Evolutionary conservation across 2,113 vertebrate genomes (phyloP).

Genomic region (Cromileptes altivelis): DNA sequence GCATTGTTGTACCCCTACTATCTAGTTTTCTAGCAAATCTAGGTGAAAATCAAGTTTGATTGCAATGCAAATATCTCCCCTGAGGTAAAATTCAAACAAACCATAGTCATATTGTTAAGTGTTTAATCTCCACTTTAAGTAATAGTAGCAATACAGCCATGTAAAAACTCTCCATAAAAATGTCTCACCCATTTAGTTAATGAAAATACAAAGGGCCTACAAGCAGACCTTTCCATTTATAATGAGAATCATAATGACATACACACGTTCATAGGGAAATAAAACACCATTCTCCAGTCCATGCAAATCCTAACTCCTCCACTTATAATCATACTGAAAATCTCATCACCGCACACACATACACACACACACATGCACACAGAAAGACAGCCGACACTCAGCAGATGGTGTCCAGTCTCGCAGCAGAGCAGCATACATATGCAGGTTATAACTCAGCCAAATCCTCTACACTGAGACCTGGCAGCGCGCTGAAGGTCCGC

Average conservation of each 20-base stretch:
- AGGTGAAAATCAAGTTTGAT: too few species aligned
- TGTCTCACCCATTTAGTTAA: not conserved
- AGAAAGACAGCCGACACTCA: constrained; percentile 24
- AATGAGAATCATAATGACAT: not conserved
- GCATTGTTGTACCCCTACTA: too few species aligned
- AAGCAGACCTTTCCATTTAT: not conserved
- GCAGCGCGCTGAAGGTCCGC: constrained; percentile 44
- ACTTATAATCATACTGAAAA: not conserved
- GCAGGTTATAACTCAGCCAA: constrained; percentile 60
- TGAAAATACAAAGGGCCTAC: not conserved
- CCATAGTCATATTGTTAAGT: too few species aligned
- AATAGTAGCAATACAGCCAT: not conserved
- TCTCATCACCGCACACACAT: not conserved
- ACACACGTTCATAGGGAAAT: constrained; percentile 1
- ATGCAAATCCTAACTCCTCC: constrained; percentile 10
- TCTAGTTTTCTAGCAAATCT: too few species aligned
- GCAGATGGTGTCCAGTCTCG: constrained; percentile 62
- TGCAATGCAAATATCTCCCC: too few species aligned
- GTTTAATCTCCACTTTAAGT: not conserved
- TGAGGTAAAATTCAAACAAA: too few species aligned
- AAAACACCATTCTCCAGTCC: not conserved
- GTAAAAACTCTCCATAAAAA: not conserved
- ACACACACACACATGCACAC: not conserved
- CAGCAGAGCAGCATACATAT: constrained; percentile 58
- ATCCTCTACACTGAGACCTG: constrained; percentile 53